Percentiles rank a stretch among this genome's conserved stretches.
Conservation (phyloP, 2,797 vertebrate genomes). For the Odontamblyopus rebecca region DNA sequence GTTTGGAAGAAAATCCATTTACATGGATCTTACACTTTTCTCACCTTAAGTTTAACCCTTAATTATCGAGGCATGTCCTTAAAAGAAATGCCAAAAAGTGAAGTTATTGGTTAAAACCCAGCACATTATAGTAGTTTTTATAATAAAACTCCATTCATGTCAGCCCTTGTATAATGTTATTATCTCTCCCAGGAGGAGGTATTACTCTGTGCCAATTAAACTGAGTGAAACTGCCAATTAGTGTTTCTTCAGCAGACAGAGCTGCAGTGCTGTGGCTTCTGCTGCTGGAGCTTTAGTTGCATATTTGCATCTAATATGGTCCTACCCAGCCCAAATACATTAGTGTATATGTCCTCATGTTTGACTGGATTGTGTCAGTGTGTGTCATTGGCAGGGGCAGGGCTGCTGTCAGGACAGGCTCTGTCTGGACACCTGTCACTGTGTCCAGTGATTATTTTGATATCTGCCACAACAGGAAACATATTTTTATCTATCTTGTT, state of each 20-base stretch:
- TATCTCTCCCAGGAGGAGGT: constrained; percentile 44
- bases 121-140: constrained; percentile 44
- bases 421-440: constrained; percentile 14
- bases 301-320: constrained; percentile 5
- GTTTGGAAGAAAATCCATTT: not conserved
- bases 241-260: constrained; percentile 37
- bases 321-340: constrained; percentile 15
- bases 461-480: not conserved
- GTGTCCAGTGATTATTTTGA: constrained; percentile 5
- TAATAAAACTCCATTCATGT: constrained; percentile 48
- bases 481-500: not conserved
- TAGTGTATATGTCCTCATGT: not conserved
- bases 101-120: constrained; percentile 25
- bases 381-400: not conserved
- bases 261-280: constrained; percentile 42
- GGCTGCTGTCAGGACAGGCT: not conserved
- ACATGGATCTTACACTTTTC: not conserved
- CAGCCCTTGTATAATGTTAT: constrained; percentile 47
- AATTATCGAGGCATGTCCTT: not conserved
- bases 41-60: not conserved
- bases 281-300: constrained; percentile 23
- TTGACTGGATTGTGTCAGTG: constrained; percentile 4
- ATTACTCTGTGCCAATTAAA: constrained; percentile 60
- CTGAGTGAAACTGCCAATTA: constrained; percentile 62
- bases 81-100: not conserved